These are phyloP conservation scores for Prolemur simus DNA, from an alignment of 2,113 vertebrate species.

Conservation along the genomic window DNA sequence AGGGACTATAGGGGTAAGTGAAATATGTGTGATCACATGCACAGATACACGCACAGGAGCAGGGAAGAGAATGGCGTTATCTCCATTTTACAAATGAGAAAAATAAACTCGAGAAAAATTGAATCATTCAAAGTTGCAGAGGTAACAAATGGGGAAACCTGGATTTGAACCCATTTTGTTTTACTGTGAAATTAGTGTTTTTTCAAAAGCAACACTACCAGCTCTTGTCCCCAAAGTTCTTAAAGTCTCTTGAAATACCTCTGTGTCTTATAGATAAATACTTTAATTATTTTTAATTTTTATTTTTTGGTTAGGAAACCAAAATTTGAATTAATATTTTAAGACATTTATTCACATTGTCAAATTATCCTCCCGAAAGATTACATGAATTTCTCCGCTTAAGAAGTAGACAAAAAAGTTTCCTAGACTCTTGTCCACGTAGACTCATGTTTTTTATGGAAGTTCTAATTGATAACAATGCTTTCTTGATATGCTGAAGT, in stretches of 20 bases:
- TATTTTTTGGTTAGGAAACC: neutral
- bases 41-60: neutral
- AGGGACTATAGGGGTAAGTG: neutral
- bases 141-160: neutral
- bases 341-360: neutral
- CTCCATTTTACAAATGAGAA: neutral
- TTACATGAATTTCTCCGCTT: neutral
- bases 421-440: neutral
- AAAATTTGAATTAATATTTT: neutral
- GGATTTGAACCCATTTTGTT: neutral
- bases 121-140: neutral
- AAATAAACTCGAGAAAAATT: neutral
- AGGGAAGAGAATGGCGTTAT: neutral
- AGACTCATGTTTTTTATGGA: neutral
- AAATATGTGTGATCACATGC: neutral
- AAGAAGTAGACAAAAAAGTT: neutral
- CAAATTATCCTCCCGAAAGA: neutral
- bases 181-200: neutral
- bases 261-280: neutral
- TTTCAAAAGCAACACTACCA: neutral
- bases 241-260: neutral
- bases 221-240: neutral
- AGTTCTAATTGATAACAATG: neutral
- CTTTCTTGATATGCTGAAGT: neutral
- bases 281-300: slow-evolving; percentile 28